Conservation (phyloP, 2,113 vertebrate species). For the Prionailurus viverrinus region DNA sequence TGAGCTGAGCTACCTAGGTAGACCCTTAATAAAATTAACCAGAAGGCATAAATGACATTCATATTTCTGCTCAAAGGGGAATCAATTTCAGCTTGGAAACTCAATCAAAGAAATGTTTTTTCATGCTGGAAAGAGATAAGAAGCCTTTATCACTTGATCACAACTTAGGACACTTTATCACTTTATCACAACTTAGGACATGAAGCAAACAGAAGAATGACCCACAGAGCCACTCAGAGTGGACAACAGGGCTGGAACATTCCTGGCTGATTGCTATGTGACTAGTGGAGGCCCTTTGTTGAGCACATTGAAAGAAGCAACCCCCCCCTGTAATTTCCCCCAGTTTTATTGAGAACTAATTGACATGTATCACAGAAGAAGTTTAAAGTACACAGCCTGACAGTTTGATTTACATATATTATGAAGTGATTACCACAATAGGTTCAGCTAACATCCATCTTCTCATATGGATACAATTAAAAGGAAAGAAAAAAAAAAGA, state of each 20-base stretch:
- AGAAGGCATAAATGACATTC: slow-evolving; percentile 45
- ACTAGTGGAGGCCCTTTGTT: not conserved
- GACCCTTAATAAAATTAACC: slow-evolving; percentile 69
- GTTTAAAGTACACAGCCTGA: not conserved
- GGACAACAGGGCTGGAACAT: not conserved
- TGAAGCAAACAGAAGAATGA: not conserved
- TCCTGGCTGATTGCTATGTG: slow-evolving; percentile 30
- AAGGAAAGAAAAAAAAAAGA: not conserved
- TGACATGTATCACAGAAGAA: not conserved
- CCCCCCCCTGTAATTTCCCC: not conserved
- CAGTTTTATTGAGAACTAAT: not conserved
- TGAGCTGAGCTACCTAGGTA: not conserved
- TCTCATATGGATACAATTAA: not conserved
- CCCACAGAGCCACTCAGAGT: not conserved
- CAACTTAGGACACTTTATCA: slow-evolving; percentile 44
- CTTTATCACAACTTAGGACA: slow-evolving; percentile 42
- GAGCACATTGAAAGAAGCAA: not conserved
- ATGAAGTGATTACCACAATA: not conserved
- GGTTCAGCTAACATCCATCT: not conserved
- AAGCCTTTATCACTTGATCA: slow-evolving; percentile 44
- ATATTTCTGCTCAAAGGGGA: slow-evolving; percentile 50
- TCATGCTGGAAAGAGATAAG: slow-evolving; percentile 38
- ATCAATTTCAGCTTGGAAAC: slow-evolving; percentile 55
- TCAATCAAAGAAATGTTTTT: slow-evolving; percentile 63
- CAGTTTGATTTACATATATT: not conserved